Evolutionary conservation across 2,797 vertebrate genomes (phyloP).

Genomic region (Tarsius wallacei): DNA sequence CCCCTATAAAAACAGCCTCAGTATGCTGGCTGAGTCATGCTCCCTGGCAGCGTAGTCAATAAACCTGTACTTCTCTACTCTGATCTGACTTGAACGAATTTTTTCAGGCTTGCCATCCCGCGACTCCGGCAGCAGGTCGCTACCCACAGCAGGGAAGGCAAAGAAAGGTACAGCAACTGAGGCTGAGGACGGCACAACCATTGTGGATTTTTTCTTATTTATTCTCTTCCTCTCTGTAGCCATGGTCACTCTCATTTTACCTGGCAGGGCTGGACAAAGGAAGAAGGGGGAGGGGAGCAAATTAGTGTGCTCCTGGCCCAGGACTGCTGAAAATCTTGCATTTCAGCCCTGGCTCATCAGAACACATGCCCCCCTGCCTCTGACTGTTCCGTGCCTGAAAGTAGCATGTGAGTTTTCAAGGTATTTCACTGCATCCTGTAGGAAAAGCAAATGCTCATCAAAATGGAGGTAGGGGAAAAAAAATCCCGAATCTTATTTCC

Average conservation of each 20-base stretch:
- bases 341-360: slow-evolving; percentile 56
- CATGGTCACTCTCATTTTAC: not conserved
- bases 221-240: not conserved
- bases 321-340: not conserved
- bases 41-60: no score
- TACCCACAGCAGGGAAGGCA: not conserved
- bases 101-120: no score
- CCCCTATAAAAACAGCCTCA: no score
- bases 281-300: not conserved
- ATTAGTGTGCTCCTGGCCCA: not conserved
- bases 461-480: slow-evolving; percentile 77
- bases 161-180: not conserved
- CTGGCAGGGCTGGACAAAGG: not conserved
- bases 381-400: slow-evolving; percentile 72
- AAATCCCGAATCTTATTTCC: slow-evolving; percentile 86
- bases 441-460: slow-evolving; percentile 88
- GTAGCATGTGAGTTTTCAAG: slow-evolving; percentile 83
- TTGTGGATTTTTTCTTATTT: not conserved
- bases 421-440: slow-evolving; percentile 82
- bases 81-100: no score
- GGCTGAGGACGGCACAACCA: not conserved
- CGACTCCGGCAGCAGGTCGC: no score
- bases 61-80: no score
- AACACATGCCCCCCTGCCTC: slow-evolving; percentile 59
- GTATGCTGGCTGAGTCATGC: no score